Conservation (phyloP, 2,888 invertebrate genomes). For the Microchrysa polita region DNA sequence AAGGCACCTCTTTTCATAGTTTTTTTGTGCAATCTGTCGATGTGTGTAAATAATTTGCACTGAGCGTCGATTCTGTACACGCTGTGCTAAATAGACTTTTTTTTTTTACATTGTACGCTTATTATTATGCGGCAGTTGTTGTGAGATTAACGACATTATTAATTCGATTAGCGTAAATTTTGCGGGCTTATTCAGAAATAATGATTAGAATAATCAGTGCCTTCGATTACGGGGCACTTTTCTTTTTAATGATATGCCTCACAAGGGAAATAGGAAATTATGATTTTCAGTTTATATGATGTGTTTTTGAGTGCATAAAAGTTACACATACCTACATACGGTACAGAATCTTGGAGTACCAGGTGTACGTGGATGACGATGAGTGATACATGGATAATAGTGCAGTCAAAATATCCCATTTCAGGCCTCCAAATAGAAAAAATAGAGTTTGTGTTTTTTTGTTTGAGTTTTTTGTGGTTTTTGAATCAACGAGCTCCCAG, state of each 20-base stretch:
- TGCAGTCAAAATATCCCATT: no score
- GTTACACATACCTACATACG: no score
- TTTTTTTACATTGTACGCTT: neutral
- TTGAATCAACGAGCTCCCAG: no score
- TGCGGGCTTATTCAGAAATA: conserved; percentile 22
- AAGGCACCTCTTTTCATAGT: neutral
- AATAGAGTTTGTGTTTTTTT: no score
- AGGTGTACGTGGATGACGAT: no score
- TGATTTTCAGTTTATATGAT: neutral
- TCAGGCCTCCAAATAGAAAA: no score
- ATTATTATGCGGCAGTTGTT: neutral
- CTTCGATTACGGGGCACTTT: neutral
- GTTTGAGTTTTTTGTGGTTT: no score
- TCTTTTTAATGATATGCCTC: conserved; percentile 3
- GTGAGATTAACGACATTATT: conserved; percentile 36
- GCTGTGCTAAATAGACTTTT: neutral
- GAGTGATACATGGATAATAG: no score
- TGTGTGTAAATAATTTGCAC: conserved; percentile 24
- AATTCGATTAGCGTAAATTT: conserved; percentile 35
- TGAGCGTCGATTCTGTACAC: no score
- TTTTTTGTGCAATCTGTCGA: conserved; percentile 9
- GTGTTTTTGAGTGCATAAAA: neutral
- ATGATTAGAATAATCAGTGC: neutral
- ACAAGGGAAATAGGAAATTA: conserved; percentile 20
- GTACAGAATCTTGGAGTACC: no score